These are phyloP conservation scores for Aleadryas rufinucha DNA, from an alignment of 2,113 vertebrate species.

Conservation along the genomic window DNA sequence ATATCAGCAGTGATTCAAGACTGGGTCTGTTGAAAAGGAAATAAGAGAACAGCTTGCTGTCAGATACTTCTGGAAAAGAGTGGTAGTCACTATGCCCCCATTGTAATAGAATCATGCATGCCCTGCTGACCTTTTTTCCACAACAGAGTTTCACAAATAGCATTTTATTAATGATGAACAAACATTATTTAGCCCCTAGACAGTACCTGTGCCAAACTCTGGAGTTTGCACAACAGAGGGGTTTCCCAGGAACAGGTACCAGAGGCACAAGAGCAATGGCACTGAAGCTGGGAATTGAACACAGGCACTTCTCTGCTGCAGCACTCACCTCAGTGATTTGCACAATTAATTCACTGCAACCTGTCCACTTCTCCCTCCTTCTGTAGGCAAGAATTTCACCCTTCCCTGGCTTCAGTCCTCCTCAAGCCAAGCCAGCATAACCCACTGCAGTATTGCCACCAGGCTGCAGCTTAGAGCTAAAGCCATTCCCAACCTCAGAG, in stretches of 20 bases:
- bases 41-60: background rate
- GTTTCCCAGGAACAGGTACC: background rate
- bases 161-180: background rate
- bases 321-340: background rate
- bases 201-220: background rate
- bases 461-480: background rate
- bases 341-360: background rate
- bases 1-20: background rate
- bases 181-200: background rate
- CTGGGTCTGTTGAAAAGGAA: background rate
- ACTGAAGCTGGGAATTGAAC: background rate
- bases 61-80: background rate
- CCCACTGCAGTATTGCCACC: background rate
- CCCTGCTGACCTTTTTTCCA: background rate
- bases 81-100: background rate
- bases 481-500: background rate
- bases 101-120: background rate
- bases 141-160: background rate
- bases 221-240: background rate
- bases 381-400: background rate
- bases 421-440: background rate
- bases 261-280: fast-evolving
- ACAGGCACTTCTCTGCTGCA: background rate
- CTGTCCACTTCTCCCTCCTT: background rate
- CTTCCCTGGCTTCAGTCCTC: background rate